Evolutionary conservation across 1,140 invertebrate species (phyloP), one percentile per base, ranked within the genome.

Genomic region (Drosophila murphyi): DNA sequence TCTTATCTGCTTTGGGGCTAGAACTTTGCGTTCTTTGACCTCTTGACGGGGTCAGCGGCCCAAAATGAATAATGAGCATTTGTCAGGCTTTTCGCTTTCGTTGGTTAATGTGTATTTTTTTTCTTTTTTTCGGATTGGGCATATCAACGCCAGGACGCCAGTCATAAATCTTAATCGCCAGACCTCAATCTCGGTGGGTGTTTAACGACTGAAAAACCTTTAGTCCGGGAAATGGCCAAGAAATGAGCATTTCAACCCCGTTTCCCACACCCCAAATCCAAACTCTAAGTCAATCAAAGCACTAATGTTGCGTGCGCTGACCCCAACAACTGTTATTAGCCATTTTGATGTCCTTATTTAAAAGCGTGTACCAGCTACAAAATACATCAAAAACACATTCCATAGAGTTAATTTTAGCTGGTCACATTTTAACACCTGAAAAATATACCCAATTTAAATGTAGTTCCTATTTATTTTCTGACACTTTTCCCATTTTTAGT

Each of bases 101-200:
- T 43, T 62, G 72, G 56, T 74, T 74, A 74, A 74, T 74, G 72
- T 57, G 50, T 69, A 61, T 60, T 45, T 37, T 20, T 20, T 20
- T 20, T 20, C 20, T 20, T 20, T 20, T 20, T 64, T 68, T 52
- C 10, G 4, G 29, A n/a, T 10, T 10, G 10, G 54, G 32, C 10
- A 34, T 57, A 67, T 67, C 64, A 67, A 67, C 64, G 43, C 54
- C 54, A 57, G 54, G 37, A 51, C 55, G 69, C 34, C 35, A 57
- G 80, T 71, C 76, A 72, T 82, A 87, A 87, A 86, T 86, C 83
- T 86, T 80, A 83, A 86, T 82, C 83, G 79, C 55, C 31, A 60
- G 47, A 3, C 65, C 52, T 29, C 45, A 63, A 76, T 64, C 72
- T 72, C 50, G 32, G 34, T 31, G 43, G 12, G 34, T 57, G 54